phyloP scores from a whole-genome alignment of 2,113 vertebrate genomes.

The Sceloporus tristichus region DNA sequence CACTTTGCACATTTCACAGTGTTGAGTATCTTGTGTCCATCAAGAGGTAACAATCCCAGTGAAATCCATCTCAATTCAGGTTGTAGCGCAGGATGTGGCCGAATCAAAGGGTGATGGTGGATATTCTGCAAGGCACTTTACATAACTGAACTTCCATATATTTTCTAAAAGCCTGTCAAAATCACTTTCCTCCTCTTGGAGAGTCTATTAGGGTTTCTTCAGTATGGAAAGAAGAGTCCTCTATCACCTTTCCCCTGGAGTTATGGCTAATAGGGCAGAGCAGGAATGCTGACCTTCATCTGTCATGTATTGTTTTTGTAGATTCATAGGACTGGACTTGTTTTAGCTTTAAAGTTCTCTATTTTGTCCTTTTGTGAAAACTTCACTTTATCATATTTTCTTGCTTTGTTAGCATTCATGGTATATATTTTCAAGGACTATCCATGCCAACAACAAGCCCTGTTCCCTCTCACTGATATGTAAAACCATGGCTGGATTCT shows the following conservation, averaged over 20 bases:
- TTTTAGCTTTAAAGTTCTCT: neutral
- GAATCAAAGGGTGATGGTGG: too few relatives aligned
- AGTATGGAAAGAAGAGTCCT: neutral
- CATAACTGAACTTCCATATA: neutral
- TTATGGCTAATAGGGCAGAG: neutral
- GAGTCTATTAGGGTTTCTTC: neutral
- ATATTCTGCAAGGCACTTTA: too few relatives aligned
- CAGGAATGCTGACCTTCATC: neutral
- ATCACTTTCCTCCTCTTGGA: neutral
- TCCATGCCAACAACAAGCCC: neutral
- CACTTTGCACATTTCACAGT: too few relatives aligned
- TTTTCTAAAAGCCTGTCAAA: neutral
- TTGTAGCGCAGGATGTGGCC: too few relatives aligned
- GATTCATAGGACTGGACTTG: neutral
- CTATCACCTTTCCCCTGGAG: neutral
- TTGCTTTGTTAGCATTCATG: neutral
- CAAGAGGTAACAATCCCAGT: too few relatives aligned
- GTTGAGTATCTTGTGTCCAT: too few relatives aligned
- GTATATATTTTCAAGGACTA: neutral
- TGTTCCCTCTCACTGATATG: neutral
- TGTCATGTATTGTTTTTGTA: neutral
- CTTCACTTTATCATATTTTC: neutral
- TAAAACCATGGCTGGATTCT: neutral
- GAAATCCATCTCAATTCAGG: too few relatives aligned
- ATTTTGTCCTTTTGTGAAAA: conserved; percentile 5